Conservation (phyloP, 2,113 vertebrate species). For the Dendropsophus ebraccatus region DNA sequence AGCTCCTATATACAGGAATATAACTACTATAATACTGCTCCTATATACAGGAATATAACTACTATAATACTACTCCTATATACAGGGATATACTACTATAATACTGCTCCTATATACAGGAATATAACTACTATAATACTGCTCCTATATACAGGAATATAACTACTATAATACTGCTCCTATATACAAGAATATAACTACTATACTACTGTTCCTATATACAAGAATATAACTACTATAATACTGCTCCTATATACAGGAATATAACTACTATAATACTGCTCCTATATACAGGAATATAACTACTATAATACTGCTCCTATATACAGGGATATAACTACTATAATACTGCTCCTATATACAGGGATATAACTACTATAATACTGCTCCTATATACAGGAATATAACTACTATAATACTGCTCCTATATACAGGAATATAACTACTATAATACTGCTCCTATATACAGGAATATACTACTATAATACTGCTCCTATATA, state of each 20-base stretch:
- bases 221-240: conserved; percentile 15
- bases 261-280: conserved; percentile 12
- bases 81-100: conserved; percentile 5
- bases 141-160: neutral
- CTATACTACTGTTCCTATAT: neutral
- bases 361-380: conserved; percentile 11
- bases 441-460: neutral
- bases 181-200: conserved; percentile 6
- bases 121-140: conserved; percentile 3
- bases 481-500: neutral
- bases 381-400: neutral
- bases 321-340: conserved; percentile 3
- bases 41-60: conserved; percentile 3
- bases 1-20: neutral
- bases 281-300: neutral
- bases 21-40: conserved; percentile 6
- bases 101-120: neutral
- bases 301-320: neutral
- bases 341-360: neutral
- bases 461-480: neutral
- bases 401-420: conserved; percentile 6
- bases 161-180: conserved; percentile 9
- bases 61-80: neutral
- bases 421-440: neutral
- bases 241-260: neutral